Evolutionary conservation across 2,797 vertebrate genomes (phyloP).

Genomic region (Decapterus maruadsi): DNA sequence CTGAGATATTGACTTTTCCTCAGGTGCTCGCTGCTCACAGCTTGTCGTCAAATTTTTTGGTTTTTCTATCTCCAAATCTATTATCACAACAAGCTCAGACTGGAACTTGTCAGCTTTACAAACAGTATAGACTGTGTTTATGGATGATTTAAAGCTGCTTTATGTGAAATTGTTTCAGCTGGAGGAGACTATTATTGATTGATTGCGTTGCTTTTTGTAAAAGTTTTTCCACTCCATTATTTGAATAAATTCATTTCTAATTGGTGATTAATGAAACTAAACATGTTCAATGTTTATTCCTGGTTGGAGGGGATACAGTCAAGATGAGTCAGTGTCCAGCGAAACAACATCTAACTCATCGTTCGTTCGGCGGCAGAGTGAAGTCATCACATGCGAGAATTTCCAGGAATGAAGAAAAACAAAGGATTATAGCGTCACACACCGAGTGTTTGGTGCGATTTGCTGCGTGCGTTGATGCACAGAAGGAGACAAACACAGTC

Average conservation of each 20-base stretch:
- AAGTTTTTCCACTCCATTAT: neutral
- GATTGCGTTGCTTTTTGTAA: no score
- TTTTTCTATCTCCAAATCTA: neutral
- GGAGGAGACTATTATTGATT: neutral
- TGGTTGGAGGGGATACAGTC: neutral
- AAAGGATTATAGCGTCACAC: constrained; percentile 8
- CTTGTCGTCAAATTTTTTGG: neutral
- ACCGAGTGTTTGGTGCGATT: neutral
- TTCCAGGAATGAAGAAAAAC: constrained; percentile 26
- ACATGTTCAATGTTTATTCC: neutral
- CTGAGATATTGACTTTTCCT: neutral
- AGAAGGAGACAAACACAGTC: constrained; percentile 37
- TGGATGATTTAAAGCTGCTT: neutral
- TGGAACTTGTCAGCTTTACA: neutral
- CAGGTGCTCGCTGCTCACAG: neutral
- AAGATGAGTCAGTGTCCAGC: neutral
- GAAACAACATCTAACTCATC: neutral
- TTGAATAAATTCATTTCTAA: neutral
- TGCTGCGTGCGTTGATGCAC: constrained; percentile 4
- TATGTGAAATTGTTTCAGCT: neutral
- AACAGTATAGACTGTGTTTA: neutral
- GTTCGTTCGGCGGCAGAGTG: neutral
- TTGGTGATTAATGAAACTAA: neutral
- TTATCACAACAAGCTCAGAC: neutral
- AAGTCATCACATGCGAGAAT: neutral